Evolutionary conservation across 2,888 invertebrate species (phyloP).

Genomic region (Stenurella melanura): DNA sequence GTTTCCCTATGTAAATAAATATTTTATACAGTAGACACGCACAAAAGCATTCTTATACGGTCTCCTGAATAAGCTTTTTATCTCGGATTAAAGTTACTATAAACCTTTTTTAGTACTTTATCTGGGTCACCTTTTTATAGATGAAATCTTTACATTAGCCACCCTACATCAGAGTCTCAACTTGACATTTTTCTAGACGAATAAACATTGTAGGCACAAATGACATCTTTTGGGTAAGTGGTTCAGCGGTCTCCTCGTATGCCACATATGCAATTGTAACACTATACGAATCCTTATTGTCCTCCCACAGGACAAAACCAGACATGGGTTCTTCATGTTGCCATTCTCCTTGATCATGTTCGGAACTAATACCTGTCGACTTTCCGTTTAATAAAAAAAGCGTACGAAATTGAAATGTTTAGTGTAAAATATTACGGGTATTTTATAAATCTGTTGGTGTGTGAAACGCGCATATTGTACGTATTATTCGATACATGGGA

Average conservation of each 20-base stretch:
- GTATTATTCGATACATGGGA: conserved; percentile 29
- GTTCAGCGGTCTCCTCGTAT: conserved; percentile 46
- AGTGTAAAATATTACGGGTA: conserved; percentile 35
- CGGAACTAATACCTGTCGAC: conserved; percentile 70
- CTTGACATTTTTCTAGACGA: conserved; percentile 68
- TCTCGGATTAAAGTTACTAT: conserved; percentile 59
- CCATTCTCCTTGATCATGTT: conserved; percentile 67
- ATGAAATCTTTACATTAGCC: conserved; percentile 54
- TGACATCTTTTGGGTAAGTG: conserved; percentile 52
- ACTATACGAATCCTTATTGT: conserved; percentile 65
- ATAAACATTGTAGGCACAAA: conserved; percentile 48
- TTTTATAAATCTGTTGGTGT: conserved; percentile 42
- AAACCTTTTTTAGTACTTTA: conserved; percentile 53
- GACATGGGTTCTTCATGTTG: conserved; percentile 67
- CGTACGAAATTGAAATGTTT: conserved; percentile 52
- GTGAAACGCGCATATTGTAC: conserved; percentile 41
- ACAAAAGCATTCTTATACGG: conserved; percentile 59
- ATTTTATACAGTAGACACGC: conserved; percentile 46
- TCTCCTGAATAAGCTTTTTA: conserved; percentile 57
- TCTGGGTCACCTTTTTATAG: conserved; percentile 57
- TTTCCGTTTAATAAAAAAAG: conserved; percentile 56
- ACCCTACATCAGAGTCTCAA: conserved; percentile 61
- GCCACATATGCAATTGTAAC: conserved; percentile 63
- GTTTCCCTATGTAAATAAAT: conserved; percentile 43
- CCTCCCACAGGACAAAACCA: conserved; percentile 57